Conservation (phyloP, 53 echinoderm and acorn worm species). For the Antedon mediterranea region DNA sequence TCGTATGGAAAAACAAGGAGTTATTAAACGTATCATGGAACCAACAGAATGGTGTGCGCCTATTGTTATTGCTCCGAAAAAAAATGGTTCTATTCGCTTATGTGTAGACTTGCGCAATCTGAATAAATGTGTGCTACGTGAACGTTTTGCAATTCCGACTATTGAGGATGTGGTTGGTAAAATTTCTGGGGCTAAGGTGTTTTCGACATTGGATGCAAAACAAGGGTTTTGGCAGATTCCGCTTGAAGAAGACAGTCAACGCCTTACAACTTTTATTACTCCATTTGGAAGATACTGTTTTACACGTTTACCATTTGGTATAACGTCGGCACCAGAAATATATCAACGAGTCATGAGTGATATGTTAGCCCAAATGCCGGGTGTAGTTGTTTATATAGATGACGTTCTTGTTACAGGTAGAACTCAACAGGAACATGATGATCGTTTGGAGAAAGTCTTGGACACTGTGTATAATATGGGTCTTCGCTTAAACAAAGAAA, state of each 20-base stretch:
- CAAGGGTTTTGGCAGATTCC: constrained; percentile 13
- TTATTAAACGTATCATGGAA: not conserved
- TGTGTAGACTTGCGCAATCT: constrained; percentile 8
- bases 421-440: no score
- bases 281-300: constrained; percentile 7
- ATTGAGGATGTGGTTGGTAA: constrained; percentile 9
- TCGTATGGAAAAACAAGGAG: not conserved
- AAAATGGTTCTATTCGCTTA: constrained; percentile 4
- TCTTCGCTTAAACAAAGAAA: no score
- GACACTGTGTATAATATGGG: no score
- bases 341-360: no score
- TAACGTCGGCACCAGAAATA: no score
- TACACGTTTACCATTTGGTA: not conserved
- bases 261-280: constrained; percentile 11
- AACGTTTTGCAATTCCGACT: constrained; percentile 10
- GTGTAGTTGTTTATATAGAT: no score
- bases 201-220: constrained; percentile 7
- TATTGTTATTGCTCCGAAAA: constrained; percentile 6
- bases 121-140: constrained; percentile 6
- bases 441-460: no score
- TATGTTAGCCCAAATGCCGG: no score
- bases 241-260: constrained; percentile 7
- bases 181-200: constrained; percentile 10
- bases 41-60: constrained; percentile 7
- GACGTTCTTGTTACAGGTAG: no score